These are phyloP conservation scores for Caiman crocodilus DNA, from an alignment of 2,797 vertebrate genomes.

Conservation along the genomic window DNA sequence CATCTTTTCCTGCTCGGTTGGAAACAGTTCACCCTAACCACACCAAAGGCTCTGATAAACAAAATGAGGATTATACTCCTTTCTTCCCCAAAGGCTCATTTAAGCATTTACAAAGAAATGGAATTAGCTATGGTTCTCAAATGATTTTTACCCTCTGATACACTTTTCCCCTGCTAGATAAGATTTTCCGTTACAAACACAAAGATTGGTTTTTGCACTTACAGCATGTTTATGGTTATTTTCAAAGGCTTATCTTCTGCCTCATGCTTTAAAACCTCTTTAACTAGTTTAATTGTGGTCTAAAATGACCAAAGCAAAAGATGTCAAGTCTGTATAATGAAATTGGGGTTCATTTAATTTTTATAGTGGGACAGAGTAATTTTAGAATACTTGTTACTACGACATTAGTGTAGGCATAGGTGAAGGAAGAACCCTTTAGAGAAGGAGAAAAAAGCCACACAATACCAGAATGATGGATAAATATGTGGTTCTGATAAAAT, in stretches of 20 bases:
- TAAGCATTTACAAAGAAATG: slow-evolving; percentile 48
- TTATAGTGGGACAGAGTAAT: neutral
- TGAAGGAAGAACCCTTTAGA: slow-evolving; percentile 8
- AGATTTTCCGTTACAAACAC: slow-evolving; percentile 44
- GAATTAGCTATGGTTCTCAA: slow-evolving; percentile 39
- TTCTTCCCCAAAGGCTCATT: slow-evolving; percentile 18
- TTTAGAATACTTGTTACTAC: neutral
- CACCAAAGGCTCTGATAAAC: slow-evolving; percentile 18
- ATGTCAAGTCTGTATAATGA: neutral
- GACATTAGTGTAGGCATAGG: neutral
- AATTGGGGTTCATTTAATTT: neutral
- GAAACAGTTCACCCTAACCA: neutral
- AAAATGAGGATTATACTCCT: slow-evolving; percentile 40
- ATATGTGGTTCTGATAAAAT: neutral
- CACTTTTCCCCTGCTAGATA: slow-evolving; percentile 45
- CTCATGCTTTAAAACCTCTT: slow-evolving; percentile 22
- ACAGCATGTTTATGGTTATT: slow-evolving; percentile 57
- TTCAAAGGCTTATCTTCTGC: slow-evolving; percentile 38
- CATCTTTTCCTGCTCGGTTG: neutral
- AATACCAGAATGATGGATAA: neutral
- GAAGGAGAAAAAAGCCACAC: rapidly evolving
- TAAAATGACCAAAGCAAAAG: slow-evolving; percentile 36
- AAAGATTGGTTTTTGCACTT: slow-evolving; percentile 59
- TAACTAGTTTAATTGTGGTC: slow-evolving; percentile 39
- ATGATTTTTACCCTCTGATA: slow-evolving; percentile 61